Evolutionary conservation across 2,888 invertebrate genomes (phyloP), one percentile per base, ranked within the genome.

Genomic region (Furcula furcula): DNA sequence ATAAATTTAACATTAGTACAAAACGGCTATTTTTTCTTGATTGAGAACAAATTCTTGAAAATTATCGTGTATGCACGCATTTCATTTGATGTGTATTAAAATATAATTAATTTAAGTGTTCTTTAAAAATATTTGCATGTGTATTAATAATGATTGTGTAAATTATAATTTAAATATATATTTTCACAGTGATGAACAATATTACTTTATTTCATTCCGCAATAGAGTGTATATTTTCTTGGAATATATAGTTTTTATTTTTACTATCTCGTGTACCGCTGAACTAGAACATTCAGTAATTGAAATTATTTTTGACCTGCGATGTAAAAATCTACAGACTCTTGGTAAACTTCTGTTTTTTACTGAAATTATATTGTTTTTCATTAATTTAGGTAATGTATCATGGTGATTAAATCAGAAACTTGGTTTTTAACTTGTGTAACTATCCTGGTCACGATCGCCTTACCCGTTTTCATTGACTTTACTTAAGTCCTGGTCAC

Each of bases 171-270:
- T 40, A 25, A 33, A 21, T 29, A 21, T 15, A 9, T 16, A 23
- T 31, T 32, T 27, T 26, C 21, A 20, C 32, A 37, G 29, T 34
- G 29, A 34, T 32, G 11, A 28, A 12, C 25, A 31, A 35, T 30
- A 21, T 31, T 34, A 45, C 34, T 53, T 57, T 28, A 41, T 46
- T 56, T 60, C 57, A 60, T 60, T 58, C 61, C 58, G 29, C 57
- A 45, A 36, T 39, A 32, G 28, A 48, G 34, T 46, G 38, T 14
- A 29, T 51, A 42, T 44, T 46, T 43, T 52, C 22, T 27, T 29
- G 18, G n/a, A 12, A 27, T 16, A 10, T 15, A 13, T 35, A 20
- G 31, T 26, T 21, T 27, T 19, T 35, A 37, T 10, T 34, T 11
- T 12, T 31, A 32, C 16, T 38, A 21, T n/a, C n/a, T n/a, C n/a